These are phyloP conservation scores for Menidia menidia DNA, from an alignment of 2,797 vertebrate genomes.

Conservation along the genomic window DNA sequence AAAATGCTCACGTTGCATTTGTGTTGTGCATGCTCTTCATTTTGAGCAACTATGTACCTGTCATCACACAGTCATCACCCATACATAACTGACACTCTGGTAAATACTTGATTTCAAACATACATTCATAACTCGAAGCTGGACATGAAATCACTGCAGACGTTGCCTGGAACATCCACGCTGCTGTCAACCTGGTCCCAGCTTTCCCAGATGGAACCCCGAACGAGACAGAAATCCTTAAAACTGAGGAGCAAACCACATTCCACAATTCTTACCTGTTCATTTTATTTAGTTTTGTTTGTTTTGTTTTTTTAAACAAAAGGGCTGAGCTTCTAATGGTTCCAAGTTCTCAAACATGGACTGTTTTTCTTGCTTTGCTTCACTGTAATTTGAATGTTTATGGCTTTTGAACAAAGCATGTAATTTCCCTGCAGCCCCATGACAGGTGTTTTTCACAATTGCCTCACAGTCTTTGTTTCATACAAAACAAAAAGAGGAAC, in stretches of 20 bases:
- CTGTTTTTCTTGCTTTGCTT: slow-evolving; percentile 7
- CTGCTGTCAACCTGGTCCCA: slow-evolving; percentile 23
- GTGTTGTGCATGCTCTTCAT: slow-evolving; percentile 19
- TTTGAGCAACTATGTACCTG: slow-evolving; percentile 23
- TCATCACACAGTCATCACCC: slow-evolving; percentile 39
- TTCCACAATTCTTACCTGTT: too few species aligned
- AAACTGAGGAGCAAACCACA: neutral
- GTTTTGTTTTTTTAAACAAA: neutral
- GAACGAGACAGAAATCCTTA: slow-evolving; percentile 9
- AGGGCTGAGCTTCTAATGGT: neutral
- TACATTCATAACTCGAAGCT: slow-evolving; percentile 48
- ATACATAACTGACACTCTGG: slow-evolving; percentile 44
- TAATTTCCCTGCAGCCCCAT: neutral
- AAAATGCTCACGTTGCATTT: slow-evolving; percentile 41
- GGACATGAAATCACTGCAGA: slow-evolving; percentile 39
- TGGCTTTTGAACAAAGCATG: slow-evolving; percentile 14
- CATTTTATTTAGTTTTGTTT: too few species aligned
- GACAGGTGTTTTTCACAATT: slow-evolving; percentile 1
- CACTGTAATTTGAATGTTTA: slow-evolving; percentile 7
- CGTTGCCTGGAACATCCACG: slow-evolving; percentile 31
- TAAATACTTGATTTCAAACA: slow-evolving; percentile 61
- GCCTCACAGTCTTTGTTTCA: neutral
- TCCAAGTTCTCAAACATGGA: neutral
- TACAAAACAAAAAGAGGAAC: too few species aligned
- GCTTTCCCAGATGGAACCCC: slow-evolving; percentile 1